Evolutionary conservation across 2,888 invertebrate species (phyloP), one percentile per base, ranked within the genome.

Genomic region (Aromia moschata): DNA sequence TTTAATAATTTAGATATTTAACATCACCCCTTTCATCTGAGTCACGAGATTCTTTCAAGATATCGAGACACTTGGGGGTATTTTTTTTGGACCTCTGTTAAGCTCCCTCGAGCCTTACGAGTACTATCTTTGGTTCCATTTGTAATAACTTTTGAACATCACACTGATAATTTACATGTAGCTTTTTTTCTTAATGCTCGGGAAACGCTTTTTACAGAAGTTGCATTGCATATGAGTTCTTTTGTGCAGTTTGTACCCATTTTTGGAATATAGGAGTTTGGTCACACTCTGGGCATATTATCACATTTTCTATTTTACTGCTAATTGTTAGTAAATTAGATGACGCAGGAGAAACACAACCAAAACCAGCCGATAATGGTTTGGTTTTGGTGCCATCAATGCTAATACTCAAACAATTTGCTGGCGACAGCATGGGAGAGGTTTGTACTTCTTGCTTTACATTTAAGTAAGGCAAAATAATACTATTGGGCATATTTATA

Each of bases 131-230:
- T 4, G 58, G 47, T 12, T 15, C n/a, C 11, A 37, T 12, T n/a
- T 45, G 15, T 5, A 45, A 17, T 15, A 37, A 36, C 25, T 54
- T 58, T 14, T 58, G 11, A 20, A 38, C 14, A 18, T 47, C 41
- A 41, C 60, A 60, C 11, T 56, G 46, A 33, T 20, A 43, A 7
- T 33, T 17, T 9, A 56, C 9, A 14, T 60, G 60, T 7, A 40
- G 10, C 36, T 61, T 61, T 3, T 49, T 31, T 47, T 55, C 9
- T 52, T 40, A 1, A 64, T 17, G 25, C 46, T 64, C 5, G 10
- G 15, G 41, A 64, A 64, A 43, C 18, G 59, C 10, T 59, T 64
- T 7, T 61, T 56, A 20, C 64, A 64, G 7, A 61, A 14, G 18
- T 36, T 49, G 40, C 64, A 64, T 12, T 51, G 14, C 55, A 59